Evolutionary conservation across 2,797 vertebrate genomes (phyloP).

Genomic region (Phrynocephalus vlangalii): DNA sequence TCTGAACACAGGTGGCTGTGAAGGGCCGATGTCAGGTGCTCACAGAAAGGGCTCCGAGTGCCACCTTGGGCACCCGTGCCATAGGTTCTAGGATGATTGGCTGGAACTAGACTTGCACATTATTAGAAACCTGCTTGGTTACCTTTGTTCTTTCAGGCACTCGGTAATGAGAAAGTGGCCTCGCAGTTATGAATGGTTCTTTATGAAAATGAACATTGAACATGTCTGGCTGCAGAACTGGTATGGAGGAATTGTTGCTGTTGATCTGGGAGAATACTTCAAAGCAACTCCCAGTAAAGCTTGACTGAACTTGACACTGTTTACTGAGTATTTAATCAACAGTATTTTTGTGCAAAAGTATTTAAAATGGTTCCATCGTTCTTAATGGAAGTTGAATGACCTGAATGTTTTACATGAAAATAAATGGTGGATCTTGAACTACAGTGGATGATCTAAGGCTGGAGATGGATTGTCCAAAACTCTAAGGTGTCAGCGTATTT

Average conservation of each 20-base stretch:
- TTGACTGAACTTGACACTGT: conserved; percentile 53
- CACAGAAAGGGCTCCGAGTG: no score
- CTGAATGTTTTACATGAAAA: conserved; percentile 54
- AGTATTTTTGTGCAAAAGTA: conserved; percentile 35
- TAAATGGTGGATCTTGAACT: conserved; percentile 56
- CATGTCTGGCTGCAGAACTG: conserved; percentile 80
- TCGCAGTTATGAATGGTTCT: conserved; percentile 80
- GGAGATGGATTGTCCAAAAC: conserved; percentile 49
- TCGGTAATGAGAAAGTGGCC: conserved; percentile 82
- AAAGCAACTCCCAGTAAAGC: conserved; percentile 76
- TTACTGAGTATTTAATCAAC: conserved; percentile 27
- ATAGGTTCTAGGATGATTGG: background rate
- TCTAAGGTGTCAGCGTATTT: conserved; percentile 35
- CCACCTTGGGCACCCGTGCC: no score
- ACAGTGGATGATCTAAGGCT: conserved; percentile 47
- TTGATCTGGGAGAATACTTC: conserved; percentile 81
- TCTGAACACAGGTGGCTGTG: no score
- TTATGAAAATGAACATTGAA: conserved; percentile 83
- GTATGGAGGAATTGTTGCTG: conserved; percentile 73
- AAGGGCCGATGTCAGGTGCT: no score
- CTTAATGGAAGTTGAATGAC: conserved; percentile 30
- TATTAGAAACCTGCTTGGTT: conserved; percentile 46
- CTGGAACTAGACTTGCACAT: background rate
- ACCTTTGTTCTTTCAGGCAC: conserved; percentile 73
- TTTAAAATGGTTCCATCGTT: conserved; percentile 45